Percentiles rank a stretch among this genome's conserved stretches.
Evolutionary conservation across 2,888 invertebrate species (phyloP).

Genomic region (Phalangium opilio): DNA sequence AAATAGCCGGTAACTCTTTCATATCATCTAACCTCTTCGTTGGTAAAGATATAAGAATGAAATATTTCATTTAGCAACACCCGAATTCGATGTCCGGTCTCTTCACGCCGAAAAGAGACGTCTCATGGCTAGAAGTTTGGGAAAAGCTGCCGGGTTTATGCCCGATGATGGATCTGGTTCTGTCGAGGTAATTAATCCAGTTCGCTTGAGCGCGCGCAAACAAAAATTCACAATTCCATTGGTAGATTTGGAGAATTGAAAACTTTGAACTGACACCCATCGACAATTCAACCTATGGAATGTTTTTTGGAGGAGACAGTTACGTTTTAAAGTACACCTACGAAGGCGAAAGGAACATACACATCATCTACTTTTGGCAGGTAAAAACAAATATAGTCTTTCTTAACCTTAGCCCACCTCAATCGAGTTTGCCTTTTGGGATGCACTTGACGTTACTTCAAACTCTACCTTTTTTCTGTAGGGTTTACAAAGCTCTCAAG

Average conservation of each 20-base stretch:
- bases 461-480: conserved; percentile 21
- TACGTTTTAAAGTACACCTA: conserved; percentile 52
- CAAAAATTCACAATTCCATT: conserved; percentile 40
- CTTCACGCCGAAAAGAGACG: conserved; percentile 26
- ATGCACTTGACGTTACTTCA: no score
- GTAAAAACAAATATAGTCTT: conserved; percentile 34
- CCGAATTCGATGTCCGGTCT: conserved; percentile 26
- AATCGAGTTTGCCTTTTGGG: no score
- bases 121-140: conserved; percentile 38
- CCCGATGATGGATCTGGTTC: conserved; percentile 53
- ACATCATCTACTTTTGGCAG: conserved; percentile 52
- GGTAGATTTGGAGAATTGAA: conserved; percentile 34
- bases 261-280: conserved; percentile 37
- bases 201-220: conserved; percentile 40
- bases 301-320: conserved; percentile 47
- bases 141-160: conserved; percentile 51
- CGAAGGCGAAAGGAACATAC: conserved; percentile 36
- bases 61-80: conserved; percentile 8
- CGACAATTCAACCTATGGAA: conserved; percentile 34
- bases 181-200: conserved; percentile 31
- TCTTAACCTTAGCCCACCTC: no score
- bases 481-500: conserved; percentile 38
- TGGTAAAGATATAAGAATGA: conserved; percentile 8
- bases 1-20: conserved; percentile 25
- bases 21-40: not conserved